Percentiles rank a stretch among this genome's conserved stretches.
phyloP scores from a whole-genome alignment of 2,113 vertebrate species.

The Gopherus flavomarginatus region DNA sequence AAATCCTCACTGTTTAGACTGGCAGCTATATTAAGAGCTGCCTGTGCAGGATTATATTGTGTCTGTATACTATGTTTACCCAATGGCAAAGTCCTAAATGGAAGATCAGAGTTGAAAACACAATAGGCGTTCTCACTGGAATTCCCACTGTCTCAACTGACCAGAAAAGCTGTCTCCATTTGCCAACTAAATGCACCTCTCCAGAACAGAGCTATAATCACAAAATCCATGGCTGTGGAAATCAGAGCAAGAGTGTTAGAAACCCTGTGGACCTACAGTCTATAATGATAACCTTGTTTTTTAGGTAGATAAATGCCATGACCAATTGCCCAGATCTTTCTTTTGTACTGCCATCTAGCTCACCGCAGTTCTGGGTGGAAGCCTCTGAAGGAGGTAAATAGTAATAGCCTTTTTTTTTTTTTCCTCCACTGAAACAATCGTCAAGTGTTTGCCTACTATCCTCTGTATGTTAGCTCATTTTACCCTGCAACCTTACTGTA shows the following conservation, averaged over 20 bases:
- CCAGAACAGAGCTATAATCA: not conserved
- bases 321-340: not conserved
- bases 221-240: slow-evolving; percentile 56
- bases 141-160: not conserved
- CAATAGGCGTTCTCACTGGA: not conserved
- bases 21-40: not conserved
- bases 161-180: fast-evolving
- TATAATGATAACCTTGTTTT: slow-evolving; percentile 31
- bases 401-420: not conserved
- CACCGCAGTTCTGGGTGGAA: not conserved
- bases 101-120: fast-evolving
- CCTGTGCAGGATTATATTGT: not conserved
- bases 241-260: not conserved
- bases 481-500: not conserved
- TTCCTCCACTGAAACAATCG: not conserved
- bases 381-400: not conserved
- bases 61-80: not conserved
- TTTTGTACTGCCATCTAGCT: not conserved
- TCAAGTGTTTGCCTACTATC: not conserved
- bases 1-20: not conserved
- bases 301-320: slow-evolving; percentile 20
- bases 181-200: not conserved
- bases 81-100: not conserved
- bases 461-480: not conserved
- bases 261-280: slow-evolving; percentile 30